Evolutionary conservation across 2,888 invertebrate genomes (phyloP), one percentile per base, ranked within the genome.

Genomic region (Pteria penguin): DNA sequence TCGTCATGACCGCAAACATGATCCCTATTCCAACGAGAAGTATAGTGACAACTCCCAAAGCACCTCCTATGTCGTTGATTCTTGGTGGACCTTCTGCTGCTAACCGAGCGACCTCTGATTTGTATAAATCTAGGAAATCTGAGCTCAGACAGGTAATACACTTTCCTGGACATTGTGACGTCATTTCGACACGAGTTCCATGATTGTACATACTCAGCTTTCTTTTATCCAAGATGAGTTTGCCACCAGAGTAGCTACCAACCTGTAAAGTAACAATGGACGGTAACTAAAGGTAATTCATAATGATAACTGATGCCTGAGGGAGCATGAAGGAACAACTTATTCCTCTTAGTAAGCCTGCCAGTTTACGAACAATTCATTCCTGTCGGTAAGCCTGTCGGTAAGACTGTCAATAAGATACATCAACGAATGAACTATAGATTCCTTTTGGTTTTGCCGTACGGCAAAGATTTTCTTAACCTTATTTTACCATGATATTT

Each of bases 181-280:
- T n/a, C 8, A 63, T 36, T 18, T 54, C 61, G 24, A 18, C 22
- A 18, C 67, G 73, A 2, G n/a, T 31, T n/a, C 73, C 67, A 18
- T 61, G 31, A 26, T 55, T 73, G 32, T 73, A 61, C 61, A 67
- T 57, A 32, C 67, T 67, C 14, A 73, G n/a, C 32, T 73, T 73
- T 27, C 61, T 58, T 29, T 61, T 31, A 36, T 73, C 67, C n/a
- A 73, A 24, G 4, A 52, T 26, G 1, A 73, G 32, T 24, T 61
- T 61, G 24, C 26, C 29, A 11, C 33, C 33, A 5, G 24, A n/a
- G 14, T 55, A 57, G 14, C 22, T 72, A 14, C 72, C 72, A 52
- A 72, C 58, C 72, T 72, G 29, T n/a, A n/a, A n/a, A n/a, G n/a
- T n/a, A n/a, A n/a, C n/a, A n/a, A n/a, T n/a, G n/a, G n/a, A n/a